Percentiles rank a stretch among this genome's conserved stretches.
Conservation (phyloP, 2,797 vertebrate species). For the Premnoplex brunnescens region DNA sequence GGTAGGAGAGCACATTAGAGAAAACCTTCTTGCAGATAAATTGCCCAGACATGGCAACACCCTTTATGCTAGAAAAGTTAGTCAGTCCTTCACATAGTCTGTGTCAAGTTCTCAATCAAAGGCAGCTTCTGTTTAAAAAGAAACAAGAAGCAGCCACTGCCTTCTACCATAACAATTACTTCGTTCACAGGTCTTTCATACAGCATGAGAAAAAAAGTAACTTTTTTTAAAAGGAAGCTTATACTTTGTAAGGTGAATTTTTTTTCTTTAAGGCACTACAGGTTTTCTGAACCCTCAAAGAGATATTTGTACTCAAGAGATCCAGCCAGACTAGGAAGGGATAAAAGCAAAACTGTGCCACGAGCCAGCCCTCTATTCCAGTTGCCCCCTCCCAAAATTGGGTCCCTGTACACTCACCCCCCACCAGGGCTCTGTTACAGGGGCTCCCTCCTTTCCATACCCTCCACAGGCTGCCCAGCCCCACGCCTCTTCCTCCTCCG, state of each 20-base stretch:
- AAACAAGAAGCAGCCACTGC: neutral
- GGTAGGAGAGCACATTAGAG: neutral
- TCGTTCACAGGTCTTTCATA: neutral
- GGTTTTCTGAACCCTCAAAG: neutral
- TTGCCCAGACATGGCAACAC: neutral
- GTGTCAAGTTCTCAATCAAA: neutral
- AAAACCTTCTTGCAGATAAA: neutral
- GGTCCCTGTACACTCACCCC: rapidly evolving
- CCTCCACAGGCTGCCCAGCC: neutral
- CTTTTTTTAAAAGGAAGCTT: neutral
- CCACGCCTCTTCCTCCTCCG: neutral
- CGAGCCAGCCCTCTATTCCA: neutral
- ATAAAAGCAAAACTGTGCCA: rapidly evolving
- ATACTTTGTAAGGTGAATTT: neutral
- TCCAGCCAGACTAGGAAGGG: neutral
- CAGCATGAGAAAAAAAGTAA: neutral
- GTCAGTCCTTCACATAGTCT: neutral
- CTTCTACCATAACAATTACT: neutral
- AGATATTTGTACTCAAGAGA: neutral
- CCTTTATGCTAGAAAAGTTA: neutral
- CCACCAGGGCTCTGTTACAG: rapidly evolving
- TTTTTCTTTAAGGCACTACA: neutral
- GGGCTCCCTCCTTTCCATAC: neutral
- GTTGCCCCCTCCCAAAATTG: neutral
- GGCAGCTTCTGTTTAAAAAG: neutral